phyloP scores from a whole-genome alignment of 1,140 invertebrate genomes.

The Homalodisca vitripennis region DNA sequence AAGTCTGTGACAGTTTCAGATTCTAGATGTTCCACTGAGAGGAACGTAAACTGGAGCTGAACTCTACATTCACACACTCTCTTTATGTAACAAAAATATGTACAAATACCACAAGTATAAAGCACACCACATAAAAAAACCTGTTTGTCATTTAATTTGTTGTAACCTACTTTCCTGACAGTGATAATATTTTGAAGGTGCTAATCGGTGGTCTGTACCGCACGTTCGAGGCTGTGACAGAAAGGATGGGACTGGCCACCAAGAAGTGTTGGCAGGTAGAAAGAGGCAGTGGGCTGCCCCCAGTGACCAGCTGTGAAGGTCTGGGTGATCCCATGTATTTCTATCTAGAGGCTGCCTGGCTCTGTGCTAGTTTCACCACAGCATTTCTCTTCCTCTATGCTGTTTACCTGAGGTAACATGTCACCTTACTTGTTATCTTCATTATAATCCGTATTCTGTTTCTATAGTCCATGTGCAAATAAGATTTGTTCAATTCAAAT shows the following conservation, averaged over 20 bases:
- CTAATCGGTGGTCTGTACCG: constrained; percentile 57
- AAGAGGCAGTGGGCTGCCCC: constrained; percentile 59
- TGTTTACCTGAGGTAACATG: constrained; percentile 52
- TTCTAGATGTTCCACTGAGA: too few relatives aligned
- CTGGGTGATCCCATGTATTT: constrained; percentile 72
- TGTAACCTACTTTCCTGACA: too few relatives aligned
- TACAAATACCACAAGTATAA: too few relatives aligned
- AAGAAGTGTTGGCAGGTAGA: constrained; percentile 62
- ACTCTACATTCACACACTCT: too few relatives aligned
- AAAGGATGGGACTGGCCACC: constrained; percentile 42
- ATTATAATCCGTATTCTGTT: not conserved
- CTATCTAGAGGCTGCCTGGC: constrained; percentile 69
- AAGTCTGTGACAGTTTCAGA: too few relatives aligned
- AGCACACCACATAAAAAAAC: too few relatives aligned
- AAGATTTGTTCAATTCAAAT: not conserved
- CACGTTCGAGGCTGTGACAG: constrained; percentile 50
- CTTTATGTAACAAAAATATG: too few relatives aligned
- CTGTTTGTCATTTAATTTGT: too few relatives aligned
- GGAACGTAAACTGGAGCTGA: too few relatives aligned
- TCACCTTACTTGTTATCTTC: not conserved
- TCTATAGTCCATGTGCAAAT: not conserved
- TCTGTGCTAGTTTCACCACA: constrained; percentile 61
- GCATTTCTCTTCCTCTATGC: constrained; percentile 63
- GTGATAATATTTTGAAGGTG: constrained; percentile 56
- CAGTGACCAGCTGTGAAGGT: constrained; percentile 77